Percentiles rank a stretch among this genome's conserved stretches.
Conservation (phyloP, 2,888 invertebrate species). For the Caenorhabditis angaria region DNA sequence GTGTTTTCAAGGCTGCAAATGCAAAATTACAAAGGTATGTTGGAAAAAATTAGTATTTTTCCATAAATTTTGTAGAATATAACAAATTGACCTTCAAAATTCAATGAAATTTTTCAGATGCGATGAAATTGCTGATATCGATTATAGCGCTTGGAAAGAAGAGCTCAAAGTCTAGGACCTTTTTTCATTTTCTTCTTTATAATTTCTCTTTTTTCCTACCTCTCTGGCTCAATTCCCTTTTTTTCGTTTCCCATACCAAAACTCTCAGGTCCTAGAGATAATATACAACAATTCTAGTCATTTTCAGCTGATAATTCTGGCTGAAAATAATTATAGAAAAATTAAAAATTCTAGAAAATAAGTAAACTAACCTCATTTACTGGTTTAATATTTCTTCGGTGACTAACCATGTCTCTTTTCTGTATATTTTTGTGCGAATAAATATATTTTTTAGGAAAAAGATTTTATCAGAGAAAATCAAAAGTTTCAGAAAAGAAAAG, state of each 20-base stretch:
- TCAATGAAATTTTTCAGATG: conserved; percentile 40
- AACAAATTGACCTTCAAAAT: neutral
- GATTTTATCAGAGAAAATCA: neutral
- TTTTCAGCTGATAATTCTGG: neutral
- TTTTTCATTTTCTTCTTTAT: neutral
- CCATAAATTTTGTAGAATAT: conserved; percentile 10
- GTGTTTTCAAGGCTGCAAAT: conserved; percentile 49
- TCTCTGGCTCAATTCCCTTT: neutral
- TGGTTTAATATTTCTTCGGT: conserved; percentile 21
- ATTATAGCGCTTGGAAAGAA: conserved; percentile 56
- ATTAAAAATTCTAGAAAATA: neutral
- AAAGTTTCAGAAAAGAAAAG: neutral
- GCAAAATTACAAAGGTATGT: conserved; percentile 18
- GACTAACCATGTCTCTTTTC: conserved; percentile 7
- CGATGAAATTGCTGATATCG: conserved; percentile 52
- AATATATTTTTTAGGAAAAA: neutral
- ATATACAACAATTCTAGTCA: conserved; percentile 11
- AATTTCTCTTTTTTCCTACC: neutral
- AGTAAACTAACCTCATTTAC: conserved; percentile 4
- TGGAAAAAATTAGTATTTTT: neutral
- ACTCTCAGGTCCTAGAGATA: neutral
- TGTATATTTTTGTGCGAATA: neutral
- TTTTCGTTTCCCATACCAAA: neutral
- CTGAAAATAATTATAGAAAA: conserved; percentile 2
- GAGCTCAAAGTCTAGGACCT: conserved; percentile 35